A percentile compares a stretch with the other conserved stretches of the same genome.
These are phyloP conservation scores for Acanthosepion lycidas DNA, from an alignment of 2,888 invertebrate genomes.

Conservation along the genomic window DNA sequence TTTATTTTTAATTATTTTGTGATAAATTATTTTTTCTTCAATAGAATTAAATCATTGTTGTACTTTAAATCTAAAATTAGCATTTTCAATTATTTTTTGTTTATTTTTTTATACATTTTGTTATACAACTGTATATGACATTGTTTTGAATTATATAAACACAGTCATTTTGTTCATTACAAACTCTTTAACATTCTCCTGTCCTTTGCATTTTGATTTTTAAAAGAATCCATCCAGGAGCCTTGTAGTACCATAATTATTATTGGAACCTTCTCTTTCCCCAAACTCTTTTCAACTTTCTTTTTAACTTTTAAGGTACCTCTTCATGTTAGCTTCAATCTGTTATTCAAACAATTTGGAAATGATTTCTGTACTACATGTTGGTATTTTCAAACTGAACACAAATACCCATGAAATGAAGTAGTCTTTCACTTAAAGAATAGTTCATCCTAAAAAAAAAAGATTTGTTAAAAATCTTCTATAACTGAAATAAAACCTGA, in stretches of 20 bases:
- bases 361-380: too few relatives aligned
- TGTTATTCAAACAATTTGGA: background rate
- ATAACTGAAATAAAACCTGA: too few relatives aligned
- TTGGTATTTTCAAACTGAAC: too few relatives aligned
- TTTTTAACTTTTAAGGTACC: background rate
- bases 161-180: background rate
- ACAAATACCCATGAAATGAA: too few relatives aligned
- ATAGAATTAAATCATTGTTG: too few relatives aligned
- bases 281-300: background rate
- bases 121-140: background rate
- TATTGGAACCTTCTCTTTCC: background rate
- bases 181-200: background rate
- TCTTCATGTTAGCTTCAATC: background rate
- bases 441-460: too few relatives aligned
- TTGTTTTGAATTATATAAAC: background rate
- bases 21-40: background rate
- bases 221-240: conserved; percentile 33
- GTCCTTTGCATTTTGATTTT: background rate
- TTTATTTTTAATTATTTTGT: background rate
- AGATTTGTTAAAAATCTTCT: too few relatives aligned
- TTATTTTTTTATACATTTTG: background rate
- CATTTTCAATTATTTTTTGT: background rate
- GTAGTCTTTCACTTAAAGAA: too few relatives aligned
- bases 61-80: background rate
- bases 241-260: background rate